Percentiles rank a stretch among this genome's conserved stretches.
Conservation (phyloP, 1,140 invertebrate genomes). For the Bombus waltoni region DNA sequence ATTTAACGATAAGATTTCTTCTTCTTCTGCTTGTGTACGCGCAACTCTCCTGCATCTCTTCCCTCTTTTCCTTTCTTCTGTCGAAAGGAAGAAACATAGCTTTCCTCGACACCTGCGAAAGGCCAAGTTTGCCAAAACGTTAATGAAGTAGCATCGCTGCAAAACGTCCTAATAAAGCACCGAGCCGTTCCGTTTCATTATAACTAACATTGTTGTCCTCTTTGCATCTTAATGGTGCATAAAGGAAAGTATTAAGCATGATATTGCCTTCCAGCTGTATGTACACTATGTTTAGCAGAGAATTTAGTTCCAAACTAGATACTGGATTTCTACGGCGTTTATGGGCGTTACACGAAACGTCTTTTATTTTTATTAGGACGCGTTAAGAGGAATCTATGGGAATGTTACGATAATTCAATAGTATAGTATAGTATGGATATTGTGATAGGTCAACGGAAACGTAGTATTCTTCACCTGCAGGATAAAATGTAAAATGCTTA, state of each 20-base stretch:
- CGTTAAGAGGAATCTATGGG: background rate
- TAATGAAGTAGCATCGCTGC: slow-evolving; percentile 60
- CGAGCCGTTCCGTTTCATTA: slow-evolving; percentile 37
- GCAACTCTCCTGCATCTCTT: background rate
- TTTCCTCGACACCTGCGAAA: slow-evolving; percentile 43
- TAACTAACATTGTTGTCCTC: slow-evolving; percentile 42
- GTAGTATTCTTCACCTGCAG: too few species aligned
- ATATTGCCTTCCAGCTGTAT: background rate
- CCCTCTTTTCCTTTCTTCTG: background rate
- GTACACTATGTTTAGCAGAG: background rate
- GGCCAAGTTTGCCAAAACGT: slow-evolving; percentile 49
- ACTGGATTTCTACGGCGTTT: background rate
- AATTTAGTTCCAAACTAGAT: background rate
- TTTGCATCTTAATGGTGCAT: slow-evolving; percentile 43
- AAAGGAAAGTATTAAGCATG: background rate
- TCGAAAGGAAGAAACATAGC: slow-evolving; percentile 31
- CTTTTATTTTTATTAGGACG: background rate
- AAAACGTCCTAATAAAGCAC: slow-evolving; percentile 46
- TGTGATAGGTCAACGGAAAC: too few species aligned
- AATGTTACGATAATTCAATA: background rate
- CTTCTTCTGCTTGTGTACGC: background rate
- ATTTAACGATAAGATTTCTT: slow-evolving; percentile 60
- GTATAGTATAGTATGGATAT: too few species aligned
- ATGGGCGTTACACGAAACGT: background rate
- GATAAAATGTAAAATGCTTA: too few species aligned